phyloP scores from a whole-genome alignment of 2,888 invertebrate genomes.

The Candidula unifasciata region DNA sequence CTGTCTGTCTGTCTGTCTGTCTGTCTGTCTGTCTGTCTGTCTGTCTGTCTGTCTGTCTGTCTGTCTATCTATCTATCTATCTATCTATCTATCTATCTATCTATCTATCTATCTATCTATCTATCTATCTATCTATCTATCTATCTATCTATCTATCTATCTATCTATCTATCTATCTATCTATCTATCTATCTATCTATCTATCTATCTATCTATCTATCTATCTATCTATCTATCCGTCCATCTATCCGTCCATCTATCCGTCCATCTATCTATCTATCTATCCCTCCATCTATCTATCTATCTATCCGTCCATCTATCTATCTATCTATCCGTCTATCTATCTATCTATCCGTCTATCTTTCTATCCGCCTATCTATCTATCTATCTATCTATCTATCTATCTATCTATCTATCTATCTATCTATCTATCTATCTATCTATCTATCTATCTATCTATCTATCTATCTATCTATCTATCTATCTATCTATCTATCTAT shows the following conservation, averaged over 20 bases:
- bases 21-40: conserved; percentile 9
- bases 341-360: not conserved
- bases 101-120: conserved; percentile 23
- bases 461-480: conserved; percentile 12
- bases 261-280: not conserved
- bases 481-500: conserved; percentile 3
- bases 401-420: conserved; percentile 36
- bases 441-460: not conserved
- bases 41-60: conserved; percentile 3
- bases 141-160: conserved; percentile 5
- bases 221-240: too few relatives aligned
- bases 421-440: conserved; percentile 15
- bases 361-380: not conserved
- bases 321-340: conserved; percentile 2
- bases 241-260: not conserved
- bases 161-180: too few relatives aligned
- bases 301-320: conserved; percentile 13
- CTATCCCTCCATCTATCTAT: not conserved
- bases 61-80: not conserved
- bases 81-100: conserved; percentile 6
- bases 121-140: conserved; percentile 23
- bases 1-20: conserved; percentile 22
- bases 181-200: too few relatives aligned
- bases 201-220: too few relatives aligned
- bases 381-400: conserved; percentile 23